These are phyloP conservation scores for Xiphias gladius DNA, from an alignment of 2,113 vertebrate genomes.

Conservation along the genomic window DNA sequence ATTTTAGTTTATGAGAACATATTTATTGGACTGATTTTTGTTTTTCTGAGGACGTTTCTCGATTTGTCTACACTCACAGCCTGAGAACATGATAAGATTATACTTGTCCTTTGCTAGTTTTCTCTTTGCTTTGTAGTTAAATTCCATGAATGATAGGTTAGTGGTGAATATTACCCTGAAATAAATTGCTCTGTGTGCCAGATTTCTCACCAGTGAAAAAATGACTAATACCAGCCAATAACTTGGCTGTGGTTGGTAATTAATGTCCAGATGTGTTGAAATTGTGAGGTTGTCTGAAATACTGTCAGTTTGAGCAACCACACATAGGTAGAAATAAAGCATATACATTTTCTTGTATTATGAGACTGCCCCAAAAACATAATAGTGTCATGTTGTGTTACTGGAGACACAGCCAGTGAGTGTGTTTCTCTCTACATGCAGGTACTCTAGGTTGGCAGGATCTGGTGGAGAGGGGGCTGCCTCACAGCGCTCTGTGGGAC, in stretches of 20 bases:
- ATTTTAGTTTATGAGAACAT: background rate
- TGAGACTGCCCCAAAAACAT: background rate
- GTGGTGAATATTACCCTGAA: background rate
- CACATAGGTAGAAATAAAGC: background rate
- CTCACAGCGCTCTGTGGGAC: conserved; percentile 85
- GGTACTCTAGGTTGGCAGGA: conserved; percentile 89
- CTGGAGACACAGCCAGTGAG: background rate
- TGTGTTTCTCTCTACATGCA: conserved; percentile 62
- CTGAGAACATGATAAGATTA: background rate
- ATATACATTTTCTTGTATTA: background rate
- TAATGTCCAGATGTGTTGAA: background rate
- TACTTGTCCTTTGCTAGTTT: background rate
- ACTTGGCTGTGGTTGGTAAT: background rate
- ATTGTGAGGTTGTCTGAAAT: background rate
- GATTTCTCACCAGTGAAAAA: background rate
- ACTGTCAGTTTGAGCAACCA: background rate
- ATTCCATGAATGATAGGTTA: background rate
- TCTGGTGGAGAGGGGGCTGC: conserved; percentile 84
- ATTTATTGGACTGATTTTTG: background rate
- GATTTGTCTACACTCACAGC: background rate
- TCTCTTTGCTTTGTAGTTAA: background rate
- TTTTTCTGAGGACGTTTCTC: background rate
- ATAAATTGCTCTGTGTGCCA: background rate
- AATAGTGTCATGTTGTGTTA: background rate
- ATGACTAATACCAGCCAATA: no score